Evolutionary conservation across 2,113 vertebrate species (phyloP).

Genomic region (Gorsachius goisagi): DNA sequence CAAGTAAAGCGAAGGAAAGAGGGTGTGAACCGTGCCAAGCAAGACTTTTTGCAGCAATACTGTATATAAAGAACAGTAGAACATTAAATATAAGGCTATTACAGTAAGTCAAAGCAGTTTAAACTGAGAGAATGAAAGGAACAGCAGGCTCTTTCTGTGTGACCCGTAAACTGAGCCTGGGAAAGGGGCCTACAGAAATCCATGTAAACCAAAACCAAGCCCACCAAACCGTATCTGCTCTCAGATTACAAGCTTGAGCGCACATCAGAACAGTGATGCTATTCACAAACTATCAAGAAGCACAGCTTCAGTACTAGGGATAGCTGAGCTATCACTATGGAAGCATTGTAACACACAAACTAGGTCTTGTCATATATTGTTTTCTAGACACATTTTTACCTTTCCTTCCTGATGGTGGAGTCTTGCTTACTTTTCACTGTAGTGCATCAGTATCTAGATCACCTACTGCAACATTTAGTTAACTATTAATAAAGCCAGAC

Average conservation of each 20-base stretch:
- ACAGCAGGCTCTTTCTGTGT: neutral
- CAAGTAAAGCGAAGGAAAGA: neutral
- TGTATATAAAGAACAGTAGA: neutral
- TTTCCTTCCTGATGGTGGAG: neutral
- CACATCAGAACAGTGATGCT: neutral
- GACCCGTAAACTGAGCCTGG: neutral
- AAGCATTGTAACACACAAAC: neutral
- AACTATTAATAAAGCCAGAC: neutral
- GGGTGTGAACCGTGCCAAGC: neutral
- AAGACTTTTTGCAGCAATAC: neutral
- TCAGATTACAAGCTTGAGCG: neutral
- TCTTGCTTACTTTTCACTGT: neutral
- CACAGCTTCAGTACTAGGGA: neutral
- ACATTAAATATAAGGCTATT: neutral
- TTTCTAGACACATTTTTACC: neutral
- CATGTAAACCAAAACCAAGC: neutral
- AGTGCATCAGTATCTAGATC: neutral
- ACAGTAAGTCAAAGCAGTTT: neutral
- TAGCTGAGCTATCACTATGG: neutral
- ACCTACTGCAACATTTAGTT: neutral
- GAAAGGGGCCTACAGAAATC: neutral
- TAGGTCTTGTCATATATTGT: neutral
- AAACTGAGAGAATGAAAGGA: neutral
- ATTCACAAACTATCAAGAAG: neutral
- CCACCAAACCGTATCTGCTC: neutral